These are phyloP conservation scores for Oreochromis spilurus DNA, from an alignment of 2,113 vertebrate genomes.

Conservation along the genomic window DNA sequence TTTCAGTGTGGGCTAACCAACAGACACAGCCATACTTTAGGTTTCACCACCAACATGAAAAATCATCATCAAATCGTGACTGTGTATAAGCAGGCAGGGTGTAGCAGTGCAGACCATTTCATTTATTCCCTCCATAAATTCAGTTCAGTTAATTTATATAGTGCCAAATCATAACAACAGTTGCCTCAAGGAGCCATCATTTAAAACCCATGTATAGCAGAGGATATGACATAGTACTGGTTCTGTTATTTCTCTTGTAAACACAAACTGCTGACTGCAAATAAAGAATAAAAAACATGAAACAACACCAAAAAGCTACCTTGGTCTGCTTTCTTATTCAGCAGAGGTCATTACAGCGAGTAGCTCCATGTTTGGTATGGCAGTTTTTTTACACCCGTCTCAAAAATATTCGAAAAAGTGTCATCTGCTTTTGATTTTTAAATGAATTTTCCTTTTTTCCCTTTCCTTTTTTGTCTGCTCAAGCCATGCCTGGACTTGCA, in stretches of 20 bases:
- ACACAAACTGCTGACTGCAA: background rate
- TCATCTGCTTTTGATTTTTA: background rate
- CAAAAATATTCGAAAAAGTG: background rate
- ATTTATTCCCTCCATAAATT: background rate
- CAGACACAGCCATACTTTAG: background rate
- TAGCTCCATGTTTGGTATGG: background rate
- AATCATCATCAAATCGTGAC: background rate
- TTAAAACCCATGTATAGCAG: background rate
- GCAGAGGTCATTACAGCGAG: background rate
- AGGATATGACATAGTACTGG: background rate
- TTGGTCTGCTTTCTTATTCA: background rate
- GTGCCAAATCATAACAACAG: background rate
- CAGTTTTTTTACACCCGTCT: background rate
- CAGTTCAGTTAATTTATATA: fast-evolving
- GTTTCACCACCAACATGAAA: background rate
- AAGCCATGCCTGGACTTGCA: background rate
- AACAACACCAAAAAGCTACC: fast-evolving
- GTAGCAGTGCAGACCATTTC: background rate
- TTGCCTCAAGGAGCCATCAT: background rate
- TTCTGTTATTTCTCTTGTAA: background rate
- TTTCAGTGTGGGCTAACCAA: background rate
- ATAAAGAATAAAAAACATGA: fast-evolving
- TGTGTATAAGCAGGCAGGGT: background rate
- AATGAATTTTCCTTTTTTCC: background rate
- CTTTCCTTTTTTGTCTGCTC: background rate